Conservation (phyloP, 2,113 vertebrate species). For the Corythoichthys haematopterus region DNA sequence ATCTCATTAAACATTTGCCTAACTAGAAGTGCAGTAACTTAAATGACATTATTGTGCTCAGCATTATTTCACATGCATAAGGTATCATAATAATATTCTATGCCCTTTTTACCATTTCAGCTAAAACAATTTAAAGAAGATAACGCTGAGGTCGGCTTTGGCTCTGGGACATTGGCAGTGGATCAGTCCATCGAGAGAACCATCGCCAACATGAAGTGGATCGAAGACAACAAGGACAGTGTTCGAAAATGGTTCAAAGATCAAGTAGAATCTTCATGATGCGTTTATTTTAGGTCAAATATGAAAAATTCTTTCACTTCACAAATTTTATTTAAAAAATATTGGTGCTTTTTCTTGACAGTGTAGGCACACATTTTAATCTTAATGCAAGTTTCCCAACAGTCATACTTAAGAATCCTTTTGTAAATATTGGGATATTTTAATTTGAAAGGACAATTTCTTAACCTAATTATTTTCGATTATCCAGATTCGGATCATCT, state of each 20-base stretch:
- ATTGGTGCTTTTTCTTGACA: neutral
- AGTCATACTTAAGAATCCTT: neutral
- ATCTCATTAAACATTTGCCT: neutral
- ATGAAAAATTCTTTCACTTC: neutral
- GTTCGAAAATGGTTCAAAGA: slow-evolving; percentile 73
- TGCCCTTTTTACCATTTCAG: slow-evolving; percentile 59
- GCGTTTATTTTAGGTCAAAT: neutral
- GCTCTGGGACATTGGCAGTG: slow-evolving; percentile 81
- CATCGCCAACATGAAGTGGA: slow-evolving; percentile 83
- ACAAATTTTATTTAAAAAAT: neutral
- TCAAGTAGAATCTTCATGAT: neutral
- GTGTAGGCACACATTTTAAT: neutral
- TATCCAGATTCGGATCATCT: neutral
- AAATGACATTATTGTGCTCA: neutral
- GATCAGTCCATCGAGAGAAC: slow-evolving; percentile 90
- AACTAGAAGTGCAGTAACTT: neutral
- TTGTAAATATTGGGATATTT: neutral
- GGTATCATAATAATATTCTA: neutral
- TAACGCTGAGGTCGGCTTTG: slow-evolving; percentile 77
- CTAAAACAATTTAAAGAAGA: slow-evolving; percentile 79
- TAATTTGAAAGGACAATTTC: neutral
- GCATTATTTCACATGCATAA: neutral
- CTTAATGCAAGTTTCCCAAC: neutral
- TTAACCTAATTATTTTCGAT: neutral
- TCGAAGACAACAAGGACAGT: slow-evolving; percentile 60